Evolutionary conservation across 2,888 invertebrate genomes (phyloP).

Genomic region (Cephus pulcher): DNA sequence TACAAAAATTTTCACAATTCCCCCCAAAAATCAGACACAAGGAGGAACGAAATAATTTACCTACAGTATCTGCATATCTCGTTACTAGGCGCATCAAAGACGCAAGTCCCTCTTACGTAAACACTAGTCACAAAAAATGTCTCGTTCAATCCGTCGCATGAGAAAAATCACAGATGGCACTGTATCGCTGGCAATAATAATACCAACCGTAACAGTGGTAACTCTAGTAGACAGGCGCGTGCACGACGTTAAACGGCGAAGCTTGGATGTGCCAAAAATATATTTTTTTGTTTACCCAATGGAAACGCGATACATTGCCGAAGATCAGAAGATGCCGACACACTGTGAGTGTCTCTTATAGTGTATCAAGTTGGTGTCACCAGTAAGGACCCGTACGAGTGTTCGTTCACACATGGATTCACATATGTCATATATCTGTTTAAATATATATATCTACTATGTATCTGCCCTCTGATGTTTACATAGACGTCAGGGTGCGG

Average conservation of each 20-base stretch:
- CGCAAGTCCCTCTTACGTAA: background rate
- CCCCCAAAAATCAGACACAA: background rate
- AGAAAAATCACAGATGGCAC: background rate
- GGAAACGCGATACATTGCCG: background rate
- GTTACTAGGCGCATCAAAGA: no score
- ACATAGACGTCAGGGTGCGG: conserved; percentile 27
- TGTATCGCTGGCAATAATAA: background rate
- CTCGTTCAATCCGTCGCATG: background rate
- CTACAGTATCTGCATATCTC: no score
- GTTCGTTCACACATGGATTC: background rate
- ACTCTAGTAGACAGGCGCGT: background rate
- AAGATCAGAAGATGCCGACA: background rate
- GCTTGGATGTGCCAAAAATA: background rate
- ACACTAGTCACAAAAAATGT: background rate
- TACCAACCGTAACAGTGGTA: background rate
- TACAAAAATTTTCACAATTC: background rate
- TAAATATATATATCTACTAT: background rate
- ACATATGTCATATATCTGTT: background rate
- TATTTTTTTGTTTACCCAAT: background rate
- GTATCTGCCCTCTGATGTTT: conserved; percentile 16
- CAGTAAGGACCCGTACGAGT: background rate
- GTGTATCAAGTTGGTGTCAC: background rate
- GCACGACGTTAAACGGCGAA: background rate
- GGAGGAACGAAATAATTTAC: background rate
- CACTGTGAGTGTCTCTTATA: background rate